Evolutionary conservation across 2,113 vertebrate species (phyloP).

Genomic region (Sinocyclocheilus maitianheensis): DNA sequence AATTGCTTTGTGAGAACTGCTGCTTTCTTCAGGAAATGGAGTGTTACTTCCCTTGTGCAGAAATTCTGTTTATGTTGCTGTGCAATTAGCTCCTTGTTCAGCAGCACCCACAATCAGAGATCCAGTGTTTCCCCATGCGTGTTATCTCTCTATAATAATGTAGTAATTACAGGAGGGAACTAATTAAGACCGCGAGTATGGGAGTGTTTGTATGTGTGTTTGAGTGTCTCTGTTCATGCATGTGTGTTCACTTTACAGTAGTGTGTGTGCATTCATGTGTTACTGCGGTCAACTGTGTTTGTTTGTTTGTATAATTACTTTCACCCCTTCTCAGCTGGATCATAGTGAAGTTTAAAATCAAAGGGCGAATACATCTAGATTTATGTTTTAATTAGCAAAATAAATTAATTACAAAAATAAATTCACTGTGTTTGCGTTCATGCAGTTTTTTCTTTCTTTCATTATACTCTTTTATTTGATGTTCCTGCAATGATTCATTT

Average conservation of each 20-base stretch:
- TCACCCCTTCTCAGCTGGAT: constrained; percentile 10
- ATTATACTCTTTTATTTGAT: neutral
- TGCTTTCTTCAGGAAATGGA: neutral
- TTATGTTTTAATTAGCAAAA: constrained; percentile 30
- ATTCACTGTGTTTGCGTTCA: constrained; percentile 27
- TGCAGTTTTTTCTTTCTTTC: neutral
- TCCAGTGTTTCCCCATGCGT: constrained; percentile 6
- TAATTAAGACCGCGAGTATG: constrained; percentile 17
- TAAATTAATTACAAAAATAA: constrained; percentile 2
- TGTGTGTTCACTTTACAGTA: neutral
- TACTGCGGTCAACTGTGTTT: neutral
- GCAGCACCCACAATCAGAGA: neutral
- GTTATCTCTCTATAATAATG: constrained; percentile 23
- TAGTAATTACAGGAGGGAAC: constrained; percentile 25
- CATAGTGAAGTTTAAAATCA: constrained; percentile 27
- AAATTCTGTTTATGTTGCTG: constrained; percentile 19
- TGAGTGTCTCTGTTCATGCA: constrained; percentile 13
- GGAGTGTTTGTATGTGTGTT: constrained; percentile 19
- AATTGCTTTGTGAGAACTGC: neutral
- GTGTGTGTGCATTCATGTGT: constrained; percentile 1
- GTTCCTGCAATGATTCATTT: constrained; percentile 27
- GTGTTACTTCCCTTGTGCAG: constrained; percentile 9
- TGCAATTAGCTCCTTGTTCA: constrained; percentile 21
- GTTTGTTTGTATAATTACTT: constrained; percentile 37
- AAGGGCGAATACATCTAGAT: constrained; percentile 37